phyloP scores from a whole-genome alignment of 1,140 invertebrate genomes.

The Tribolium castaneum region DNA sequence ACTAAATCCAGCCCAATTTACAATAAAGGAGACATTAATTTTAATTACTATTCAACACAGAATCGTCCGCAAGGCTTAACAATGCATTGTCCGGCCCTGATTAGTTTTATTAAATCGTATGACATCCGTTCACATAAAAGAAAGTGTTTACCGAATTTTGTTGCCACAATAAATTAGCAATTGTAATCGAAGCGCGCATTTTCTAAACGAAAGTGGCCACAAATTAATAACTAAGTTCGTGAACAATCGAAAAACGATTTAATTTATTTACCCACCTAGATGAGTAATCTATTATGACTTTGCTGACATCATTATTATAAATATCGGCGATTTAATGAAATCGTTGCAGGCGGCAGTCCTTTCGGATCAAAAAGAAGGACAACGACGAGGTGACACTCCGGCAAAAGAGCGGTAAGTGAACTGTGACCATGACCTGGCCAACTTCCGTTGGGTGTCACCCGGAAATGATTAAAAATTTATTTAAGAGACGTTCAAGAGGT shows the following conservation, averaged over 20 bases:
- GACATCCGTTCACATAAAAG: background rate
- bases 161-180: background rate
- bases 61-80: background rate
- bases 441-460: background rate
- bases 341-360: constrained; percentile 11
- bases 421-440: background rate
- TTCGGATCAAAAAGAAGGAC: constrained; percentile 29
- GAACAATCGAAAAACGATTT: background rate
- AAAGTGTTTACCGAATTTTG: background rate
- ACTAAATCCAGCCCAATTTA: background rate
- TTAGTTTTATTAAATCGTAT: background rate
- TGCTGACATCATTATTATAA: constrained; percentile 10
- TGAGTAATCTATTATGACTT: constrained; percentile 3
- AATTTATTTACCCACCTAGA: constrained; percentile 11
- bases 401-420: constrained; percentile 8
- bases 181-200: background rate
- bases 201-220: no score
- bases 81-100: background rate
- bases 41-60: background rate
- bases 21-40: background rate
- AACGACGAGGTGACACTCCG: background rate
- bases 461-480: background rate
- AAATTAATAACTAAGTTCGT: no score
- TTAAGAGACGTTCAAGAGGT: background rate
- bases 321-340: background rate